Evolutionary conservation across 1,140 invertebrate genomes (phyloP).

Genomic region (Ceratosolen fusciceps): DNA sequence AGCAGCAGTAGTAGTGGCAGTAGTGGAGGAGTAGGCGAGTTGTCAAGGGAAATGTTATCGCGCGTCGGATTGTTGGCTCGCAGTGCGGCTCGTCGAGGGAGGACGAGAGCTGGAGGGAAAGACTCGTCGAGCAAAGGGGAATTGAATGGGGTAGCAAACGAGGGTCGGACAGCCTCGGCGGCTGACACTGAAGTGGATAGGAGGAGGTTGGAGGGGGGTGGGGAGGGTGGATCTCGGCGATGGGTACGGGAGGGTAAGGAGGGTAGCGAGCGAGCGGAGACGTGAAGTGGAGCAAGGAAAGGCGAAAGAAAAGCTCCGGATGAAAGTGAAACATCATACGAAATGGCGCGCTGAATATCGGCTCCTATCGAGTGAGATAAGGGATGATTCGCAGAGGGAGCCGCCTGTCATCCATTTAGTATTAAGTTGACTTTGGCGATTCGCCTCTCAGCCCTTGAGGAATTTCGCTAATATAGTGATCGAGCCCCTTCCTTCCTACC

Average conservation of each 20-base stretch:
- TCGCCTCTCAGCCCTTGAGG: slow-evolving; percentile 42
- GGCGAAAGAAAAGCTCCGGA: slow-evolving; percentile 33
- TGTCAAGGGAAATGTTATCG: slow-evolving; percentile 70
- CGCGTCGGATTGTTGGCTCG: slow-evolving; percentile 57
- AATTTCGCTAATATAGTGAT: slow-evolving; percentile 5
- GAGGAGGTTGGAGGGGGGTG: too few species aligned
- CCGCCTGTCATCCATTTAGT: slow-evolving; percentile 63
- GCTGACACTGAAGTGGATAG: too few species aligned
- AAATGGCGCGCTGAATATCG: slow-evolving; percentile 17
- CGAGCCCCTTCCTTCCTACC: neutral
- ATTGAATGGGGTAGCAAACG: slow-evolving; percentile 66
- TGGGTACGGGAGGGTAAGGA: too few species aligned
- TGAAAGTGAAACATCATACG: slow-evolving; percentile 45
- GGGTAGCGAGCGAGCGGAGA: slow-evolving; percentile 39
- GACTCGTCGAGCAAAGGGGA: slow-evolving; percentile 62
- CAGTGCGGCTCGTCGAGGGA: neutral
- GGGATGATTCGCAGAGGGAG: slow-evolving; percentile 48
- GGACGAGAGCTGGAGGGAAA: slow-evolving; percentile 55
- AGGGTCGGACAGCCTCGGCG: slow-evolving; percentile 54
- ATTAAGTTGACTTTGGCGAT: slow-evolving; percentile 69
- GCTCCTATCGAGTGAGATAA: slow-evolving; percentile 55
- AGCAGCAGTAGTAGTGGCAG: too few species aligned
- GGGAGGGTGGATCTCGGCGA: too few species aligned
- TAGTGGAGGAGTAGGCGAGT: slow-evolving; percentile 66
- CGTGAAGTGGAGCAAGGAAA: slow-evolving; percentile 43